phyloP scores from a whole-genome alignment of 1,140 invertebrate genomes.

The Asobara japonica region DNA sequence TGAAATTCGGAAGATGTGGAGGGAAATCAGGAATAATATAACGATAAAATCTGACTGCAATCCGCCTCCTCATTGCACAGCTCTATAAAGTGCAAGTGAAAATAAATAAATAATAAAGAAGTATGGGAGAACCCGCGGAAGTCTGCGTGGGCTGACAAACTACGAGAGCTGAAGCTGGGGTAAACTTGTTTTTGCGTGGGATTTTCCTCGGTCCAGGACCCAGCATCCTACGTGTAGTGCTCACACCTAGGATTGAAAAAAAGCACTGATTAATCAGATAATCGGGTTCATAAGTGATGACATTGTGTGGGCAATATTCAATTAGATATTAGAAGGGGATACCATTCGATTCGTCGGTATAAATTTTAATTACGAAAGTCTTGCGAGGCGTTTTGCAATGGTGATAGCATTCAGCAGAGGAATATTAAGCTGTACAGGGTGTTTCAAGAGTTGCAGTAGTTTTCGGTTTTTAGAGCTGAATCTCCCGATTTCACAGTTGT shows the following conservation, averaged over 20 bases:
- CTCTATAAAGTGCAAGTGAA: not conserved
- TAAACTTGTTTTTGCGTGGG: constrained; percentile 45
- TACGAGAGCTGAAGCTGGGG: constrained; percentile 40
- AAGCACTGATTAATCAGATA: not conserved
- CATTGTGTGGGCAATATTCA: not conserved
- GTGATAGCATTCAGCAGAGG: not conserved
- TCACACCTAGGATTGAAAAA: not conserved
- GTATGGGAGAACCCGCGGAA: constrained; percentile 37
- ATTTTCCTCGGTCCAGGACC: constrained; percentile 26
- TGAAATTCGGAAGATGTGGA: not conserved
- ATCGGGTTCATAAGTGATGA: constrained; percentile 1
- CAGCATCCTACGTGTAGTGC: not conserved
- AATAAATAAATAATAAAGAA: constrained; percentile 17
- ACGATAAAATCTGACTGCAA: not conserved
- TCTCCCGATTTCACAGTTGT: too few species aligned
- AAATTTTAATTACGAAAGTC: not conserved
- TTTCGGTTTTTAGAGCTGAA: too few species aligned
- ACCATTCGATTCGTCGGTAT: not conserved
- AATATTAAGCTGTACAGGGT: not conserved
- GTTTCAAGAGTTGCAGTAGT: not conserved
- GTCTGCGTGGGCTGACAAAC: constrained; percentile 40
- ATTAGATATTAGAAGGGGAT: constrained; percentile 1
- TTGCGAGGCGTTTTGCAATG: not conserved
- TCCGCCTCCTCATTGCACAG: not conserved
- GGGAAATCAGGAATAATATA: not conserved